A percentile compares a stretch with the other conserved stretches of the same genome.
Evolutionary conservation across 2,797 vertebrate species (phyloP).

Genomic region (Phylloscopus collybita): DNA sequence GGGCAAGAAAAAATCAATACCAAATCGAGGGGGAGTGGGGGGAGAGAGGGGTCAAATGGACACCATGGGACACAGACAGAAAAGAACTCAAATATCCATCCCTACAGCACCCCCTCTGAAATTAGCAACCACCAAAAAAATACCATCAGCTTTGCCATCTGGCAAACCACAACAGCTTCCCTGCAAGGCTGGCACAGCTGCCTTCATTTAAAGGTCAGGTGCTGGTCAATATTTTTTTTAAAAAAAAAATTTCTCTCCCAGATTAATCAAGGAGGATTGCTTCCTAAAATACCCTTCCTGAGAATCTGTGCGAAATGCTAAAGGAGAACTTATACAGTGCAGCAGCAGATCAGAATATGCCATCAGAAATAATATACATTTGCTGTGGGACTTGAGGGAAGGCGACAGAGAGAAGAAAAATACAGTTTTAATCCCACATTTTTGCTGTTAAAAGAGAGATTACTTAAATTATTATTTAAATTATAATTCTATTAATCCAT

Average conservation of each 20-base stretch:
- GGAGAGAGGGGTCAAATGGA: not conserved
- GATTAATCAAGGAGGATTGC: not conserved
- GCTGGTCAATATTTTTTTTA: not conserved
- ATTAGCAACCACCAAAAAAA: not conserved
- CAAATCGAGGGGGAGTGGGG: fast-evolving
- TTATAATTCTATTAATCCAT: not conserved
- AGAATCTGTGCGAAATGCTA: not conserved
- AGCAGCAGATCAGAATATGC: not conserved
- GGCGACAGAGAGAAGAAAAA: not conserved
- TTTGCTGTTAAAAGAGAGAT: not conserved
- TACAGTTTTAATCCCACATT: not conserved
- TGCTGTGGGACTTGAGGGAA: not conserved
- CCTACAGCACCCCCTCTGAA: not conserved
- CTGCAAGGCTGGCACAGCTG: not conserved
- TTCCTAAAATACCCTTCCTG: not conserved
- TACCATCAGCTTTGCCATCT: not conserved
- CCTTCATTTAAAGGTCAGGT: not conserved
- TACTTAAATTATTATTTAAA: not conserved
- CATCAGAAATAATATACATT: not conserved
- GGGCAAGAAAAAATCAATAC: not conserved
- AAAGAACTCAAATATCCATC: not conserved
- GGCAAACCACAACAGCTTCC: not conserved
- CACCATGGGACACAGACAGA: not conserved
- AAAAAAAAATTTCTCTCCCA: not conserved
- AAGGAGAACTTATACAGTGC: not conserved